phyloP scores from a whole-genome alignment of 35 echinoderm and acorn worm genomes.

The Heliocidaris tuberculata region DNA sequence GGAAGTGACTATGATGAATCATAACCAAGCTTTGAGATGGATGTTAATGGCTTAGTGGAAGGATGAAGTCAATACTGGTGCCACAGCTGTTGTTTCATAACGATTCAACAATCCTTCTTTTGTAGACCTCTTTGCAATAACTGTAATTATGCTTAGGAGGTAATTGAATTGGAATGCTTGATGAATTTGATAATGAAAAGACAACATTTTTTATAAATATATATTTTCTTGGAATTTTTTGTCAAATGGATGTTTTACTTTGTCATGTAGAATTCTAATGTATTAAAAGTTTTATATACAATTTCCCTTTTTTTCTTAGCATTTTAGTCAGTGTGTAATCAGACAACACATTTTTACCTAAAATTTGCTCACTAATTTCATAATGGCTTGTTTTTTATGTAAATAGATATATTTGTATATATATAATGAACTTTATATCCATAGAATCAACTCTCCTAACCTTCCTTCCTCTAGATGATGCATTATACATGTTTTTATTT shows the following conservation, averaged over 20 bases:
- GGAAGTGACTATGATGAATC: not conserved
- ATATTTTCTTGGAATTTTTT: constrained; percentile 21
- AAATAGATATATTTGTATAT: constrained; percentile 44
- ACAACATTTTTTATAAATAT: constrained; percentile 42
- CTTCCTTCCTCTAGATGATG: not conserved
- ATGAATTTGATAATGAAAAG: not conserved
- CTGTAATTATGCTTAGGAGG: not conserved
- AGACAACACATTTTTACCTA: not conserved
- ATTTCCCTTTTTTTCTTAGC: not conserved
- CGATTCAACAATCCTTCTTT: not conserved
- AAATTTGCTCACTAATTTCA: not conserved
- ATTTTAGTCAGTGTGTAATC: not conserved
- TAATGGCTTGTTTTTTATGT: constrained; percentile 1
- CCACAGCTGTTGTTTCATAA: not conserved
- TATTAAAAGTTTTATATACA: not conserved
- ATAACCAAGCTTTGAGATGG: not conserved
- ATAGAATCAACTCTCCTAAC: not conserved
- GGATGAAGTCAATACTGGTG: not conserved
- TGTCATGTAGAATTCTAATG: not conserved
- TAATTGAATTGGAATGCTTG: constrained; percentile 21
- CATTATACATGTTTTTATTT: constrained; percentile 37
- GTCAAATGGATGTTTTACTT: constrained; percentile 16
- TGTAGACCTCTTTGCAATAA: constrained; percentile 29
- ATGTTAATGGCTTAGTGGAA: not conserved
- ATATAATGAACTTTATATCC: constrained; percentile 47